Conservation (phyloP, 2,113 vertebrate species). For the Lutjanus erythropterus region DNA sequence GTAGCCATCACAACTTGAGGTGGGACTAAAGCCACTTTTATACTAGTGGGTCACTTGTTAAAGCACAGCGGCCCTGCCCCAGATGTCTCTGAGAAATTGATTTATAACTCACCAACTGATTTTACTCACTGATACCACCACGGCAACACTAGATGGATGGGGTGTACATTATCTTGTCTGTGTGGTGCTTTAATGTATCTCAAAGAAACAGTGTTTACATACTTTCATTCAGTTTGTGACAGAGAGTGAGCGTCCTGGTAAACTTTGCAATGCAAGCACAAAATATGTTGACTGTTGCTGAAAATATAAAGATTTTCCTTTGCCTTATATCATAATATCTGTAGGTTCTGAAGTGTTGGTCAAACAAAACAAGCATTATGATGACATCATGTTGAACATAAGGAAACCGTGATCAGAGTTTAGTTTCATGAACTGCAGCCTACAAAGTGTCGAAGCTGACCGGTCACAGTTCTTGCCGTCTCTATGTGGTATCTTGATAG, state of each 20-base stretch:
- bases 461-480: background rate
- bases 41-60: background rate
- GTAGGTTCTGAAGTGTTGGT: background rate
- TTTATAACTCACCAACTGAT: background rate
- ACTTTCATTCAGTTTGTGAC: background rate
- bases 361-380: background rate
- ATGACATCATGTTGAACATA: background rate
- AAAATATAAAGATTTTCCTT: background rate
- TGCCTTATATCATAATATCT: background rate
- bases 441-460: background rate
- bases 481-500: background rate
- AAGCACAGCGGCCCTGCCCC: background rate
- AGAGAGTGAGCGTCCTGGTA: background rate
- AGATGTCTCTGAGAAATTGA: background rate
- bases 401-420: too few species aligned
- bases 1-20: background rate
- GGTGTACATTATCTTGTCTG: background rate
- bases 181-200: background rate
- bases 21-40: conserved; percentile 7
- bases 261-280: background rate
- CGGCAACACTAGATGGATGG: background rate
- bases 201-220: background rate
- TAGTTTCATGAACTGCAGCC: background rate
- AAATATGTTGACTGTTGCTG: background rate
- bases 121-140: background rate